Conservation (phyloP, 2,888 invertebrate genomes). For the Ormyrus pomaceus region DNA sequence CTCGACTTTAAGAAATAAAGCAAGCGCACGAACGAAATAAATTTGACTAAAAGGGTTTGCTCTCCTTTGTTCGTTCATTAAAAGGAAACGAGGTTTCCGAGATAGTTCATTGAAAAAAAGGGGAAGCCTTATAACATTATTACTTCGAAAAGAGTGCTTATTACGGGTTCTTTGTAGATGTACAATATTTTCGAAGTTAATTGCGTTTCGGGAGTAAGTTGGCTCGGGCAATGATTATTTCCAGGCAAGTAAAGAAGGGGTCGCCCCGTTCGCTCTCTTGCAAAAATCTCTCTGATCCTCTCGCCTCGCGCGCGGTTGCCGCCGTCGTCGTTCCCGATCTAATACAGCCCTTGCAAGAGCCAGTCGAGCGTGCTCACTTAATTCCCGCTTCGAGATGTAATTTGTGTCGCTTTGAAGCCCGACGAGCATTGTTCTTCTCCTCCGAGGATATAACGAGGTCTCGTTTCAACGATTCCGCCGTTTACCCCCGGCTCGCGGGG, state of each 20-base stretch:
- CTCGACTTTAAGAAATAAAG: not conserved
- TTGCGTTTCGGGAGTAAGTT: constrained; percentile 56
- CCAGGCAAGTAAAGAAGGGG: constrained; percentile 27
- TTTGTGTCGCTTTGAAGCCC: constrained; percentile 67
- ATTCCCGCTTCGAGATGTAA: constrained; percentile 68
- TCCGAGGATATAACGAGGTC: constrained; percentile 60
- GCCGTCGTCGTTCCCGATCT: constrained; percentile 40
- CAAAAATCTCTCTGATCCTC: constrained; percentile 57
- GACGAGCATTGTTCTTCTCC: constrained; percentile 58
- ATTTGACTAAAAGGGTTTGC: constrained; percentile 19
- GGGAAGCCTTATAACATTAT: constrained; percentile 48
- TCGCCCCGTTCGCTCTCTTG: constrained; percentile 23
- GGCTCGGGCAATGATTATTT: constrained; percentile 55
- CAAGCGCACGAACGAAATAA: constrained; percentile 7
- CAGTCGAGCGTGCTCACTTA: constrained; percentile 62
- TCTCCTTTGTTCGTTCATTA: constrained; percentile 25
- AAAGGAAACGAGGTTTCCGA: constrained; percentile 31
- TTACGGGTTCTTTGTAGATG: constrained; percentile 53
- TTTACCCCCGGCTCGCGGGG: constrained; percentile 30
- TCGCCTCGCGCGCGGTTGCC: constrained; percentile 28
- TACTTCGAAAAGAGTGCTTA: constrained; percentile 48
- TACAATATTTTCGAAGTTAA: constrained; percentile 58
- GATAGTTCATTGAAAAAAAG: constrained; percentile 31
- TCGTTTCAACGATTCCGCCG: constrained; percentile 53
- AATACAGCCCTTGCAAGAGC: constrained; percentile 51